Conservation (phyloP, 2,888 invertebrate species). For the Cremastinae sp. region DNA sequence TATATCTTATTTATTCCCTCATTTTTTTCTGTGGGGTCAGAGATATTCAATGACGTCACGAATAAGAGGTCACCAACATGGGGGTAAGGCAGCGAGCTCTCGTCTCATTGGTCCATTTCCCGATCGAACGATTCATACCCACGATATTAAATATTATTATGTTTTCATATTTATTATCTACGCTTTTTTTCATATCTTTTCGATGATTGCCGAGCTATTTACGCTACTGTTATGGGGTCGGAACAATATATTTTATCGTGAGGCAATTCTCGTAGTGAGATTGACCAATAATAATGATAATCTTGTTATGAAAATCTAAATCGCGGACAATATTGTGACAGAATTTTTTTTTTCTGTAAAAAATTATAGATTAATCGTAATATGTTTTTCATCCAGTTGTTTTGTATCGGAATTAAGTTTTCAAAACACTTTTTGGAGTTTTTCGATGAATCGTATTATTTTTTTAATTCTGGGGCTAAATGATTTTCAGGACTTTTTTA, state of each 20-base stretch:
- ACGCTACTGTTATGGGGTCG: slow-evolving; percentile 24
- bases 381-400: background rate
- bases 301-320: slow-evolving; percentile 11
- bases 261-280: slow-evolving; percentile 6
- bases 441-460: background rate
- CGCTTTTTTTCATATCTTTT: slow-evolving; percentile 33
- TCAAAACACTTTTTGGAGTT: too few species aligned
- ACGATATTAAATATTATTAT: slow-evolving; percentile 62
- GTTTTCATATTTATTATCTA: slow-evolving; percentile 52
- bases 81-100: slow-evolving; percentile 75
- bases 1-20: slow-evolving; percentile 68
- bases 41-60: slow-evolving; percentile 69
- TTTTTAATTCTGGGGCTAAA: background rate
- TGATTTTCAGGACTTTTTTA: background rate
- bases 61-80: slow-evolving; percentile 72
- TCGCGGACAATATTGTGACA: background rate
- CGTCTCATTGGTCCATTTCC: slow-evolving; percentile 69
- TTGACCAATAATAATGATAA: background rate
- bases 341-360: background rate
- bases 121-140: slow-evolving; percentile 74
- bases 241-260: slow-evolving; percentile 21
- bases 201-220: slow-evolving; percentile 34
- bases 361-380: background rate
- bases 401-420: too few species aligned
- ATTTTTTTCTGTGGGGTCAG: slow-evolving; percentile 69